phyloP scores from a whole-genome alignment of 2,888 invertebrate genomes.

The Spilosoma lubricipeda region DNA sequence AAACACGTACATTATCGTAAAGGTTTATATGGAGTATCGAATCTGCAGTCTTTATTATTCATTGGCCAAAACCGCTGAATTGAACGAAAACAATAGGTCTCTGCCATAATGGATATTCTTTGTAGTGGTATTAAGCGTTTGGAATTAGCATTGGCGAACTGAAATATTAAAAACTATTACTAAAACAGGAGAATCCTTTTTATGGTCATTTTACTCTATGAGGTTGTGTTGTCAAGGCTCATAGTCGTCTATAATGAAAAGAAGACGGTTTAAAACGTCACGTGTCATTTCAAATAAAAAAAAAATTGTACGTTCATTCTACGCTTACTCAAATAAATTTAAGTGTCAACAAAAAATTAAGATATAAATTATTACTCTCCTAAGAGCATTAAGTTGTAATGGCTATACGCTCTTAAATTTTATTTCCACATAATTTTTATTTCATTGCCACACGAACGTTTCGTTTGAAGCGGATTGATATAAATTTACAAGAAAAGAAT shows the following conservation, averaged over 20 bases:
- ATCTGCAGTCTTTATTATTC: slow-evolving; percentile 63
- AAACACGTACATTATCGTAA: slow-evolving; percentile 70
- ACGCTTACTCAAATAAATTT: not conserved
- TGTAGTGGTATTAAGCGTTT: slow-evolving; percentile 14
- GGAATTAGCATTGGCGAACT: not conserved
- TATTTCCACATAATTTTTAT: not conserved
- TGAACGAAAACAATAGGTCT: slow-evolving; percentile 31
- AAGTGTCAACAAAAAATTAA: not conserved
- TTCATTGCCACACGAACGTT: not conserved
- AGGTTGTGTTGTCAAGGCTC: not conserved
- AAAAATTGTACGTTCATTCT: not conserved
- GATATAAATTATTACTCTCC: not conserved
- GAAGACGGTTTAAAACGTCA: not conserved
- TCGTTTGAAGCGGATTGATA: not conserved
- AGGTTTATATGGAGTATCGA: slow-evolving; percentile 67
- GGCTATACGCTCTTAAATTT: not conserved
- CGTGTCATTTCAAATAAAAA: too few relatives aligned
- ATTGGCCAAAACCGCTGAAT: slow-evolving; percentile 50
- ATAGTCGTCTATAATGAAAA: too few relatives aligned
- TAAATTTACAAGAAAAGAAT: not conserved
- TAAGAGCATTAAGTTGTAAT: not conserved
- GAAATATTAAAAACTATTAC: not conserved
- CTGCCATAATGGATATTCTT: slow-evolving; percentile 25
- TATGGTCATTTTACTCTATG: not conserved
- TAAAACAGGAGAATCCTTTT: not conserved